Percentiles rank a stretch among this genome's conserved stretches.
Evolutionary conservation across 2,113 vertebrate species (phyloP).

Genomic region (Cochlearius cochlearius): DNA sequence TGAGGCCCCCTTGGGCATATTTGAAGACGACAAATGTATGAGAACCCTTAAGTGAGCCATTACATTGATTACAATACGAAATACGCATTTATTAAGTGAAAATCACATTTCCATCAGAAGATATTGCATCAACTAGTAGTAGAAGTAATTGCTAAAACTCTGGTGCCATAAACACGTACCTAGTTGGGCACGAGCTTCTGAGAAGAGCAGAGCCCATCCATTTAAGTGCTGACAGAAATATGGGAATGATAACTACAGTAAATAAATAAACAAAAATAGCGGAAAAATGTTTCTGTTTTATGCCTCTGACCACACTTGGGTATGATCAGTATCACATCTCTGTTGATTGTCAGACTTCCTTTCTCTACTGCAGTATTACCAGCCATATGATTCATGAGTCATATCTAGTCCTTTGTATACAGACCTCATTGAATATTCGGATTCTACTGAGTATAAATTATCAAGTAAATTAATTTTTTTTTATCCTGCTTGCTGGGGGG

Average conservation of each 20-base stretch:
- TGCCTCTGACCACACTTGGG: conserved; percentile 3
- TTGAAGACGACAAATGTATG: background rate
- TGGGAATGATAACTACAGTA: background rate
- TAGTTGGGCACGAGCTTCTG: background rate
- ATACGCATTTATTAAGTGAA: background rate
- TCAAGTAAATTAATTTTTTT: background rate
- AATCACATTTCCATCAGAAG: background rate
- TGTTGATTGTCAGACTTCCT: conserved; percentile 40
- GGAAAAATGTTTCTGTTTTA: background rate
- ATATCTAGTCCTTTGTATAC: conserved; percentile 34
- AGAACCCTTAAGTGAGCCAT: background rate
- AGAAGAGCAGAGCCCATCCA: background rate
- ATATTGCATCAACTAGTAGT: background rate
- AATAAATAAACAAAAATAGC: background rate
- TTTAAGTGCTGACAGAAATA: background rate
- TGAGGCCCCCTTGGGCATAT: background rate
- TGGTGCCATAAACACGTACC: background rate
- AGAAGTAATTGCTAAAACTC: background rate
- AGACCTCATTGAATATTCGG: conserved; percentile 35
- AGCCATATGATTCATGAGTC: conserved; percentile 51
- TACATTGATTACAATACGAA: background rate
- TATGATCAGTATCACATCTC: conserved; percentile 18
- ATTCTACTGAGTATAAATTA: conserved; percentile 25
- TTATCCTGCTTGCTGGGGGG: background rate
- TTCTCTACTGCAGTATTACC: background rate